These are phyloP conservation scores for Tipula confusa DNA, from an alignment of 2,888 invertebrate species.

Conservation along the genomic window DNA sequence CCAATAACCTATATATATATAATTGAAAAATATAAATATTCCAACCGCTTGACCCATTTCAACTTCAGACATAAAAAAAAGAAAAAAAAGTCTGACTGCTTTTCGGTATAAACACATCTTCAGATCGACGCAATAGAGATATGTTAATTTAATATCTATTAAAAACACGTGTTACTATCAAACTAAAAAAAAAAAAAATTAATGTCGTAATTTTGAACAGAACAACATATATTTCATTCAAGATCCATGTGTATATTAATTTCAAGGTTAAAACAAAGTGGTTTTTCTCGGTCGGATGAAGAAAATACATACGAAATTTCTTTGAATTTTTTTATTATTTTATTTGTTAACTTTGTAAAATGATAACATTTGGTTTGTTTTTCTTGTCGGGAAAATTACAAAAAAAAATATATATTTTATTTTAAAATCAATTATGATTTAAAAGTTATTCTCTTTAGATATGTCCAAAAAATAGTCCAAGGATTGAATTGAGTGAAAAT, in stretches of 20 bases:
- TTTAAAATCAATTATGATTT: not conserved
- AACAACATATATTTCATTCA: not conserved
- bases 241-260: not conserved
- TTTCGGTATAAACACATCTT: not conserved
- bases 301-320: not conserved
- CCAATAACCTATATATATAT: not conserved
- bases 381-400: slow-evolving; percentile 3
- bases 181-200: no score
- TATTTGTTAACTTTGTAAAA: not conserved
- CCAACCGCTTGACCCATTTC: not conserved
- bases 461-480: not conserved
- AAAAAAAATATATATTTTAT: not conserved
- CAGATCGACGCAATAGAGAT: not conserved
- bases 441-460: not conserved
- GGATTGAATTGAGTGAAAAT: not conserved
- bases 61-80: not conserved
- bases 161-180: slow-evolving; percentile 5
- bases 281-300: not conserved
- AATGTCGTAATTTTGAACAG: not conserved
- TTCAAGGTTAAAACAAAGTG: slow-evolving; percentile 3
- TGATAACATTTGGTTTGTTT: slow-evolving; percentile 21
- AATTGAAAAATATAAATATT: not conserved
- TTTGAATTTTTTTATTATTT: not conserved
- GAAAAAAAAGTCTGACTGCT: not conserved
- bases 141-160: no score